Percentiles rank a stretch among this genome's conserved stretches.
Conservation (phyloP, 2,888 invertebrate genomes). For the Autographa pulchrina region DNA sequence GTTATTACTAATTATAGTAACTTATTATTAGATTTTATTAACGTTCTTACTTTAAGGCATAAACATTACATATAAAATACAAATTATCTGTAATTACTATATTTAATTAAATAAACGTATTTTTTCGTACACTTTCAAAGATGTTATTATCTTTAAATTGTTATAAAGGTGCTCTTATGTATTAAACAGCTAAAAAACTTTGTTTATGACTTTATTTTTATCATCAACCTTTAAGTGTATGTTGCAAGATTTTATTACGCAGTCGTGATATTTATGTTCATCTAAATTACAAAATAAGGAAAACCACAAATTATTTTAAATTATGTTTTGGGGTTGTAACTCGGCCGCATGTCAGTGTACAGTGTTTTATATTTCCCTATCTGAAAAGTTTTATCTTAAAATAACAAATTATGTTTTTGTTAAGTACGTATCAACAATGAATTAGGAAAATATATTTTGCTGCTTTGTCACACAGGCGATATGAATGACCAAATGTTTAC, state of each 20-base stretch:
- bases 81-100: conserved; percentile 20
- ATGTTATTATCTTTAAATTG: conserved; percentile 35
- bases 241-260: conserved; percentile 45
- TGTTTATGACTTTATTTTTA: conserved; percentile 48
- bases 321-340: conserved; percentile 16
- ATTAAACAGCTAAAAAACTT: conserved; percentile 44
- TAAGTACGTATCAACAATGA: not conserved
- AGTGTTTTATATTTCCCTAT: not conserved
- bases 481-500: no score
- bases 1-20: conserved; percentile 50
- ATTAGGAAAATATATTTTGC: not conserved
- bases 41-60: not conserved
- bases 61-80: conserved; percentile 8
- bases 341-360: not conserved
- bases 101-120: conserved; percentile 24
- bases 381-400: not conserved
- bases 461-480: not conserved
- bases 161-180: conserved; percentile 45
- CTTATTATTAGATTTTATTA: conserved; percentile 48
- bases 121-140: conserved; percentile 27
- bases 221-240: conserved; percentile 18
- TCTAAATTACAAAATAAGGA: conserved; percentile 42
- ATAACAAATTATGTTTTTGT: not conserved
- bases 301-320: conserved; percentile 33
- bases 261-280: conserved; percentile 37